These are phyloP conservation scores for Chloromyia formosa DNA, from an alignment of 2,888 invertebrate genomes.

Conservation along the genomic window DNA sequence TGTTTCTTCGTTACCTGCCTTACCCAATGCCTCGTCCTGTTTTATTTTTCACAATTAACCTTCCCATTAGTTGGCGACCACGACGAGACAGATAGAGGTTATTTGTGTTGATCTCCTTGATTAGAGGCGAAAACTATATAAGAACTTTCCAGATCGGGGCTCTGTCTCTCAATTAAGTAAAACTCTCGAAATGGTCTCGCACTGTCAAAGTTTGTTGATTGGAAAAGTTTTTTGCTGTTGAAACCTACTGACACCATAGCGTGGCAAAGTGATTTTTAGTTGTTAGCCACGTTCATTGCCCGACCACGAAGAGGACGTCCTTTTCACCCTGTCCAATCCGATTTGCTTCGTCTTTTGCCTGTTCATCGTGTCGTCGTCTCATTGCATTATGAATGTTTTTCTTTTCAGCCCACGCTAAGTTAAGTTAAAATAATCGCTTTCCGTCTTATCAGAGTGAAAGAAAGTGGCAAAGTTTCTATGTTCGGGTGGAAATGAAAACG, in stretches of 20 bases:
- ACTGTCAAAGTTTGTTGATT: conserved; percentile 42
- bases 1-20: background rate
- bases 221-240: conserved; percentile 35
- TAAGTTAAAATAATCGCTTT: conserved; percentile 19
- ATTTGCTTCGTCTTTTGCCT: background rate
- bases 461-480: background rate
- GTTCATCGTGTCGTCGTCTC: background rate
- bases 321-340: background rate
- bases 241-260: conserved; percentile 33
- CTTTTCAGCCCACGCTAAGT: conserved; percentile 14
- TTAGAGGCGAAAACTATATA: conserved; percentile 32
- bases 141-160: conserved; percentile 26
- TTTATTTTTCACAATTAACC: conserved; percentile 13
- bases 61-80: background rate
- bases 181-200: conserved; percentile 42
- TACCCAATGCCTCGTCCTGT: background rate
- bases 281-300: conserved; percentile 8
- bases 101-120: conserved; percentile 39
- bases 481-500: background rate
- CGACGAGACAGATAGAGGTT: conserved; percentile 27
- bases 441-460: background rate
- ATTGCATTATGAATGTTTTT: conserved; percentile 29
- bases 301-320: background rate
- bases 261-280: conserved; percentile 44
- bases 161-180: conserved; percentile 41